A percentile compares a stretch with the other conserved stretches of the same genome.
These are phyloP conservation scores for Otus sunia DNA, from an alignment of 2,113 vertebrate genomes.

Conservation along the genomic window DNA sequence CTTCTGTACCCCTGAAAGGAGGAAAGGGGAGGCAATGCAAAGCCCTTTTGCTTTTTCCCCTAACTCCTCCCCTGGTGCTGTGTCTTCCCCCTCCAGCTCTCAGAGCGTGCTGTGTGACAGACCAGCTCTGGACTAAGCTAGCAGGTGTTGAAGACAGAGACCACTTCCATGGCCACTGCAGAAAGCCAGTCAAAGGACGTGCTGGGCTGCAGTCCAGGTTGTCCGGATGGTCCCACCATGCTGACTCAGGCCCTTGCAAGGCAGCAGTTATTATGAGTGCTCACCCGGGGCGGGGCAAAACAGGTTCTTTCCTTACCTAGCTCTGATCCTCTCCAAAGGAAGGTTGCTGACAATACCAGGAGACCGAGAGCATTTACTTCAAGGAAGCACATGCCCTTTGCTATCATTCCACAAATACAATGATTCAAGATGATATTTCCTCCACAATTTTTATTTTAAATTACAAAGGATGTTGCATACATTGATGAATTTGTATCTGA, in stretches of 20 bases:
- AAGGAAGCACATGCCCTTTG: rapidly evolving
- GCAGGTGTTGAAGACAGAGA: not conserved
- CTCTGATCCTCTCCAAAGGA: not conserved
- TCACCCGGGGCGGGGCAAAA: not conserved
- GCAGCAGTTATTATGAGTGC: rapidly evolving
- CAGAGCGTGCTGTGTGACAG: rapidly evolving
- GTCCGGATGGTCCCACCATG: not conserved
- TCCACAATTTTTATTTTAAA: slow-evolving; percentile 83
- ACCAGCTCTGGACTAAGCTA: rapidly evolving
- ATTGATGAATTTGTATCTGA: slow-evolving; percentile 81
- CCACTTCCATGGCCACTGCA: rapidly evolving
- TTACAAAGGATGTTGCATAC: slow-evolving; percentile 85
- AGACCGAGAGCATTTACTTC: rapidly evolving
- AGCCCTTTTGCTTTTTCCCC: not conserved
- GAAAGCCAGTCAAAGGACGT: rapidly evolving
- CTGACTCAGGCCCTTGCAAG: rapidly evolving
- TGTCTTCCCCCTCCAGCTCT: not conserved
- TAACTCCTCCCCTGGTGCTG: rapidly evolving
- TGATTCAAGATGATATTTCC: slow-evolving; percentile 44
- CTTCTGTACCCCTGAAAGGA: rapidly evolving
- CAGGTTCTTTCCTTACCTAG: rapidly evolving
- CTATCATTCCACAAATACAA: slow-evolving; percentile 55
- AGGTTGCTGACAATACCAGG: not conserved
- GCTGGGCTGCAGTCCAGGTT: rapidly evolving
- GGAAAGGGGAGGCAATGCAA: rapidly evolving